Conservation (phyloP, 1,140 invertebrate genomes). For the Brachionus koreanus region DNA sequence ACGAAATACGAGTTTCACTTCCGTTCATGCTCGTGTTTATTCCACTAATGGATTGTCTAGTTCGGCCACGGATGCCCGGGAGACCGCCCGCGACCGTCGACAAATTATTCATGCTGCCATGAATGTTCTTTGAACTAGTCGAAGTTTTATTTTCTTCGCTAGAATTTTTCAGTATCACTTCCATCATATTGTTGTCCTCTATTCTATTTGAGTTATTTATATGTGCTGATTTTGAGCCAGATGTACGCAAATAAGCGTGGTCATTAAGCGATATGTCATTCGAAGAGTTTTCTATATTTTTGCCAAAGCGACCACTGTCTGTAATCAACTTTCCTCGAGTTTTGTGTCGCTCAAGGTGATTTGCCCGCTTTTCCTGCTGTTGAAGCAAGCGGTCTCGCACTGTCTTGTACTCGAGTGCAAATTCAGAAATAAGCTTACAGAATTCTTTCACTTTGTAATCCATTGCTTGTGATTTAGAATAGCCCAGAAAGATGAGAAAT, state of each 20-base stretch:
- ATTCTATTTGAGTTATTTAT: background rate
- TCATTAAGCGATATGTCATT: conserved; percentile 30
- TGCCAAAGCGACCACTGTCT: conserved; percentile 60
- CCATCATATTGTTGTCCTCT: conserved; percentile 38
- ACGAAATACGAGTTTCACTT: conserved; percentile 9
- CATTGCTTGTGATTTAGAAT: conserved; percentile 71
- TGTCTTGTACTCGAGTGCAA: conserved; percentile 93
- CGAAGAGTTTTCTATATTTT: background rate
- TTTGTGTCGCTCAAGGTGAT: conserved; percentile 89
- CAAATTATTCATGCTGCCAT: conserved; percentile 34
- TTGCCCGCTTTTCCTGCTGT: conserved; percentile 90
- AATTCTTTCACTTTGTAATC: conserved; percentile 86
- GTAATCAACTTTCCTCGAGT: conserved; percentile 95
- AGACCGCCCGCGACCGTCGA: conserved; percentile 14
- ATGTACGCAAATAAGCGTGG: background rate
- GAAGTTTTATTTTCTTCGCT: background rate
- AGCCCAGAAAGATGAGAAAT: conserved; percentile 87
- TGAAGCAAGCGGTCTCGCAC: conserved; percentile 90
- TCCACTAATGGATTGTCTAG: conserved; percentile 38
- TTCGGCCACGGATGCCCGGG: conserved; percentile 25
- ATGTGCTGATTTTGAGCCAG: background rate
- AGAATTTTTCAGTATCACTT: conserved; percentile 20
- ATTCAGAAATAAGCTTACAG: conserved; percentile 91
- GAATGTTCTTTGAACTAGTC: background rate
- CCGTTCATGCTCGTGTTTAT: conserved; percentile 1